phyloP scores from a whole-genome alignment of 64 coral and sea anemone species.

The Acropora tenuis region DNA sequence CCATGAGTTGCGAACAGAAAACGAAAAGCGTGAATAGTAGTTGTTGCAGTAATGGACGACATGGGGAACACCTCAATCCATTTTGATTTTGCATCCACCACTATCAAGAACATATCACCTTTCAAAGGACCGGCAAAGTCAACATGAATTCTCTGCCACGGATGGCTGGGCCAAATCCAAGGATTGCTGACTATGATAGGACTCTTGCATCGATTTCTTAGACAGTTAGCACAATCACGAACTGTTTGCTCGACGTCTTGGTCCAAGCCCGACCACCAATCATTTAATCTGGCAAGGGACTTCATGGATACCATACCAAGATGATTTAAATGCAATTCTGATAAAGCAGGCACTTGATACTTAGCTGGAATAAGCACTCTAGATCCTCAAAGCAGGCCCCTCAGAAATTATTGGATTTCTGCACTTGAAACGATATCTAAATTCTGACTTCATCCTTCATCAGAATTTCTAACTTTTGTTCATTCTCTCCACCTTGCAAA shows the following conservation, averaged over 20 bases:
- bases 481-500: no score
- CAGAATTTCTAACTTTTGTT: no score
- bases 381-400: no score
- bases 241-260: slow-evolving; percentile 35
- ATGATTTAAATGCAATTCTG: no score
- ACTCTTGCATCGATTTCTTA: not conserved
- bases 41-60: slow-evolving; percentile 5
- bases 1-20: slow-evolving; percentile 12
- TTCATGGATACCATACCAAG: not conserved
- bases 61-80: slow-evolving; percentile 27
- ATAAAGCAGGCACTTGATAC: no score
- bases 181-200: slow-evolving; percentile 27
- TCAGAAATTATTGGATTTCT: no score
- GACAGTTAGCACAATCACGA: slow-evolving; percentile 13
- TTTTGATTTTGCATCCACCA: slow-evolving; percentile 33
- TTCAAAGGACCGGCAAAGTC: slow-evolving; percentile 36
- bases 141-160: slow-evolving; percentile 39
- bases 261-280: slow-evolving; percentile 47
- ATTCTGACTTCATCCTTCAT: no score
- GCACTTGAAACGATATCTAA: no score
- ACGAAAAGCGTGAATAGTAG: slow-evolving; percentile 20
- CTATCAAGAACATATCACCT: slow-evolving; percentile 34
- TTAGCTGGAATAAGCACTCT: no score
- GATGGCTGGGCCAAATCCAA: slow-evolving; percentile 1
- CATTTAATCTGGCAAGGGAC: slow-evolving; percentile 23